phyloP scores from a whole-genome alignment of 2,797 vertebrate genomes.

The Muscicapa comitata region DNA sequence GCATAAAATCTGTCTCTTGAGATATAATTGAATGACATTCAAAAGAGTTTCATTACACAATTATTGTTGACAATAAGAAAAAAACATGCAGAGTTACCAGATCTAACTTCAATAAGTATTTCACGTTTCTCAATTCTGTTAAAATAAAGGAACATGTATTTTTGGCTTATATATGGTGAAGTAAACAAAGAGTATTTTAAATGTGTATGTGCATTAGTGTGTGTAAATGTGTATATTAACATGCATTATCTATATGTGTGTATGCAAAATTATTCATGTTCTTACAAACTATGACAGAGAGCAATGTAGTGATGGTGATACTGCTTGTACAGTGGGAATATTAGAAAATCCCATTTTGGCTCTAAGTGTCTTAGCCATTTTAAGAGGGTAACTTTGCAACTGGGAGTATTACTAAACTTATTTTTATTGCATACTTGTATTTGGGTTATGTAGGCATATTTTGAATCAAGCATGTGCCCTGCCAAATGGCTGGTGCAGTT shows the following conservation, averaged over 20 bases:
- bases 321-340: not conserved
- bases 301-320: not conserved
- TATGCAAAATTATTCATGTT: not conserved
- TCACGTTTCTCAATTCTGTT: not conserved
- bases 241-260: accelerated
- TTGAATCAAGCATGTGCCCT: not conserved
- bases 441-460: not conserved
- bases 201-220: not conserved
- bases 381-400: not conserved
- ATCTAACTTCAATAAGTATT: not conserved
- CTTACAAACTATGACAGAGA: not conserved
- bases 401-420: not conserved
- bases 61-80: not conserved
- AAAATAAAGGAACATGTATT: not conserved
- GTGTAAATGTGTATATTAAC: not conserved
- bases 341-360: not conserved
- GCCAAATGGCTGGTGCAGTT: not conserved
- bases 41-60: not conserved
- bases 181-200: not conserved
- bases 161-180: not conserved
- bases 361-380: not conserved
- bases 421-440: not conserved
- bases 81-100: not conserved
- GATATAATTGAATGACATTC: not conserved
- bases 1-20: not conserved